Conservation (phyloP, 2,113 vertebrate genomes). For the Rhodinocichla rosea region DNA sequence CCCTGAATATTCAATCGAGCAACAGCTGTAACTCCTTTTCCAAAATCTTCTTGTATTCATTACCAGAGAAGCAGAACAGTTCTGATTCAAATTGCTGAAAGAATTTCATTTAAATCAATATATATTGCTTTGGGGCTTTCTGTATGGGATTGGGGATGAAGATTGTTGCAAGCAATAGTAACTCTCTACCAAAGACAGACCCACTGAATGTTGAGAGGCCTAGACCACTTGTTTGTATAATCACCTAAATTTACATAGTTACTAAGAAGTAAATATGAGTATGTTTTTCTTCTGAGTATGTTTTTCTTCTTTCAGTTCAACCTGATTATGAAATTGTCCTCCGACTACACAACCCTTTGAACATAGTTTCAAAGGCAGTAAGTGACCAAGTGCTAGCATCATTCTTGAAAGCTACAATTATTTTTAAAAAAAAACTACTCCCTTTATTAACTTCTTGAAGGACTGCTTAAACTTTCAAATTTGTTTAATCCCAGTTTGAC, state of each 20-base stretch:
- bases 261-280: not conserved
- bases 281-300: not conserved
- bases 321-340: not conserved
- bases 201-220: not conserved
- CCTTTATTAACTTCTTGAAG: not conserved
- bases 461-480: not conserved
- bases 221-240: not conserved
- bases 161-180: not conserved
- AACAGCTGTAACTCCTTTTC: not conserved
- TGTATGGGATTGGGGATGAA: not conserved
- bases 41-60: not conserved
- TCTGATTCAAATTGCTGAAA: slow-evolving; percentile 10
- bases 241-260: not conserved
- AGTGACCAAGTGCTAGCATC: accelerated
- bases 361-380: not conserved
- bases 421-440: accelerated
- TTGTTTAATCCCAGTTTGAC: not conserved
- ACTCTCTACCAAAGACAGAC: not conserved
- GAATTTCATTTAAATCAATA: not conserved
- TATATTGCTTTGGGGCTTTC: not conserved
- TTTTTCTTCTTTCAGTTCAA: not conserved
- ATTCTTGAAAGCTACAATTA: not conserved
- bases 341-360: not conserved
- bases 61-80: not conserved
- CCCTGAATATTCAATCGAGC: not conserved